phyloP scores from a whole-genome alignment of 2,888 invertebrate genomes.

The Machimus atricapillus region DNA sequence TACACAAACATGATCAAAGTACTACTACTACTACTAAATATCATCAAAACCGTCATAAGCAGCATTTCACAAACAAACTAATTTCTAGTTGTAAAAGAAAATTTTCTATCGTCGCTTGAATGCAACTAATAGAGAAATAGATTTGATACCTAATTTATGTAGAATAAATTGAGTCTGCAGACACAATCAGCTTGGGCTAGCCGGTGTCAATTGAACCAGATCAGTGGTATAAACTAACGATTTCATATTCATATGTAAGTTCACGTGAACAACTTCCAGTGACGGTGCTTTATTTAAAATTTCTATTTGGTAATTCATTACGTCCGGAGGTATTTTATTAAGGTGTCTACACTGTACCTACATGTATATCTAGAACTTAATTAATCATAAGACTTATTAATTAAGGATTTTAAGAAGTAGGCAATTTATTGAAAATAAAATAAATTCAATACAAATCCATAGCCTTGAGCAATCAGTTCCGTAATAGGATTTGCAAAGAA shows the following conservation, averaged over 20 bases:
- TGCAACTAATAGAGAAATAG: background rate
- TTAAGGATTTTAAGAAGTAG: background rate
- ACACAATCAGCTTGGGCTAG: background rate
- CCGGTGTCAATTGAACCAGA: background rate
- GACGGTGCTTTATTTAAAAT: background rate
- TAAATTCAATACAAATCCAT: too few relatives aligned
- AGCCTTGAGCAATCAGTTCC: too few relatives aligned
- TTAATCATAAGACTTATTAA: background rate
- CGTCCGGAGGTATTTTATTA: background rate
- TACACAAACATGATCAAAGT: too few relatives aligned
- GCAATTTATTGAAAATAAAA: too few relatives aligned
- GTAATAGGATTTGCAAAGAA: too few relatives aligned
- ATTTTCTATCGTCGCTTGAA: background rate
- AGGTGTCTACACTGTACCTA: too few relatives aligned
- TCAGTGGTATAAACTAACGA: background rate
- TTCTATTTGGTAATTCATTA: background rate
- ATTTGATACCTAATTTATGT: background rate
- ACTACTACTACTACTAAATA: too few relatives aligned
- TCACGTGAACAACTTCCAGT: background rate
- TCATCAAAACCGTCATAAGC: too few relatives aligned
- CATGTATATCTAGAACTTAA: too few relatives aligned
- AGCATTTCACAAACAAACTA: background rate
- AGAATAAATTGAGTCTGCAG: conserved; percentile 2
- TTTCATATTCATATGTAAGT: background rate
- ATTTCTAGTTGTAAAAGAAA: background rate